These are phyloP conservation scores for Aphelenchoides bicaudatus DNA, from an alignment of 2,888 invertebrate genomes.

Conservation along the genomic window DNA sequence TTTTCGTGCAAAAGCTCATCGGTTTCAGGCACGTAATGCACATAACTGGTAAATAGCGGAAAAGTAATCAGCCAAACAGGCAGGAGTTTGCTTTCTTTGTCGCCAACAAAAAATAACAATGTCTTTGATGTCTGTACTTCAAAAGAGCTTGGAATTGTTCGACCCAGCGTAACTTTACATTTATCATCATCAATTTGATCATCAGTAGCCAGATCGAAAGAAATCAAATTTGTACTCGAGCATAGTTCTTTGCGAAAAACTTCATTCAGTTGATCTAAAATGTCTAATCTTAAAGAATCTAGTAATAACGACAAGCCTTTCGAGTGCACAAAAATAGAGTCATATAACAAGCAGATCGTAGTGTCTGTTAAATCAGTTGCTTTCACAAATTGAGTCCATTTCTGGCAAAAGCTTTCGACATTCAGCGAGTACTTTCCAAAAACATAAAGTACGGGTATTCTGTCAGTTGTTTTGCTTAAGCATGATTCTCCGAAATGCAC, in stretches of 20 bases:
- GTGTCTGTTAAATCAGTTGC: background rate
- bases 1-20: background rate
- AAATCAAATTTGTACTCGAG: background rate
- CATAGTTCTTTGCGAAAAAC: too few relatives aligned
- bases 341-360: slow-evolving; percentile 22
- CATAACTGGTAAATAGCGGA: slow-evolving; percentile 33
- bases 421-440: slow-evolving; percentile 33
- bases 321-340: slow-evolving; percentile 22
- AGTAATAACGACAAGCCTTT: slow-evolving; percentile 19
- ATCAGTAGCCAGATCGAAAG: background rate
- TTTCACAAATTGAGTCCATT: slow-evolving; percentile 17
- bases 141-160: slow-evolving; percentile 21
- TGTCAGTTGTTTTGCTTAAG: slow-evolving; percentile 70
- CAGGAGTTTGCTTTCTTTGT: slow-evolving; percentile 42
- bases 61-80: slow-evolving; percentile 52
- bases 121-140: background rate
- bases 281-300: too few relatives aligned
- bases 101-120: slow-evolving; percentile 47
- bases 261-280: background rate
- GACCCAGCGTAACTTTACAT: slow-evolving; percentile 24
- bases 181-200: slow-evolving; percentile 12
- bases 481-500: slow-evolving; percentile 89
- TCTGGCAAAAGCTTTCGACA: slow-evolving; percentile 22
- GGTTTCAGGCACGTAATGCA: slow-evolving; percentile 31
- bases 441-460: slow-evolving; percentile 70